Evolutionary conservation across 2,888 invertebrate genomes (phyloP).

Genomic region (Diarsia brunnea): DNA sequence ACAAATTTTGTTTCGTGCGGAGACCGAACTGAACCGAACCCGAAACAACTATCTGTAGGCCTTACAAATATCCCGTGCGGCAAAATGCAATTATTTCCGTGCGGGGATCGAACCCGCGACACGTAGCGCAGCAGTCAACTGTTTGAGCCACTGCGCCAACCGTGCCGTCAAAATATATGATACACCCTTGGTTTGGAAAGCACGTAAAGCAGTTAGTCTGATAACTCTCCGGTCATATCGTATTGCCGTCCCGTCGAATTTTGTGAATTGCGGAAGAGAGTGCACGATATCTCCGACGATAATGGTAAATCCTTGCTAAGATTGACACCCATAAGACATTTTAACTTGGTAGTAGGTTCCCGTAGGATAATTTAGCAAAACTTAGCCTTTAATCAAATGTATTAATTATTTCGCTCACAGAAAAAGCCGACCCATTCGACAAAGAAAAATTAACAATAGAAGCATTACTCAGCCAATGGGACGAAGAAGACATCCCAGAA

Average conservation of each 20-base stretch:
- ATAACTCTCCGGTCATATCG: not conserved
- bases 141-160: too few relatives aligned
- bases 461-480: conserved; percentile 87
- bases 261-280: not conserved
- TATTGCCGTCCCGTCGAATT: not conserved
- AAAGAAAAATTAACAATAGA: conserved; percentile 86
- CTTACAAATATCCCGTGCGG: too few relatives aligned
- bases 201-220: not conserved
- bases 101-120: too few relatives aligned
- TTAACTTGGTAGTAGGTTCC: not conserved
- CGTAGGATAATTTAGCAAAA: not conserved
- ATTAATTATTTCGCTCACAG: conserved; percentile 65
- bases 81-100: too few relatives aligned
- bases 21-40: too few relatives aligned
- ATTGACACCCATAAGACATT: not conserved
- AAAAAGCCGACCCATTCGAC: conserved; percentile 85
- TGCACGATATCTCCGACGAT: not conserved
- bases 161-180: too few relatives aligned
- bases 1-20: too few relatives aligned
- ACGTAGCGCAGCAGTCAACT: too few relatives aligned
- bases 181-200: not conserved
- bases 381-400: not conserved
- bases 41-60: too few relatives aligned
- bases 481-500: conserved; percentile 85
- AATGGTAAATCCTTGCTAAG: not conserved